Base-by-base conservation (phyloP, 1,140 invertebrate genomes). In the Euborellia annulipes region DNA sequence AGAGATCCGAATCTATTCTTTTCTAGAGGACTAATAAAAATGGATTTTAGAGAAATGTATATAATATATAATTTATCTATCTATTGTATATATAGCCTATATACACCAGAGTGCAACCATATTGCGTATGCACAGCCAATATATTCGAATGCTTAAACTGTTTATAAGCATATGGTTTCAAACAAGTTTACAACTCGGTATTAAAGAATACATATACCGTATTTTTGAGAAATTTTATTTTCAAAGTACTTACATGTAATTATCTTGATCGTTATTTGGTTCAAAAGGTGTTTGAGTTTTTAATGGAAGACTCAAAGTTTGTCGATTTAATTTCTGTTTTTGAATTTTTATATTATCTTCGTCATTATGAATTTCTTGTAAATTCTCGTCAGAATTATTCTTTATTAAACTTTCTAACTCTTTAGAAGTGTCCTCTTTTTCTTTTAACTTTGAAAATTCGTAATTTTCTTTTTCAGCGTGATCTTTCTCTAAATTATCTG, bases 291-390 rank as follows among this genome's bases (percentile, higher is more conserved):
- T 72, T 6, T 82, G 56, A 0, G 79, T 74, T 55, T 84, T 84
- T 11, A 85, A 57, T 1, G 82, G 80, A 36, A 84, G 60, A 47
- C 74, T 78, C 53, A 83, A 65, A 1, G 78, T 72, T 54, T 78
- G 56, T 4, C 63, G 54, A 52, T 63, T 64, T 7, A 47, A 53
- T 46, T 82, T 60, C 67, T 73, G 55, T 41, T 62, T 61, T 46
- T 41, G 2, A 41, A 34, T 9, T n/a, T 9, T n/a, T 34, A 9
- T 34, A 14, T 9, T 9, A 34, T 9, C 9, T 34, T 34, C 14
- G 32, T 9, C 14, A 14, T 9, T 34, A 14, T 9, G 32, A 34
- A 9, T 34, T 34, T 34, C 14, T n/a, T 9, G 9, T 9, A 34
- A 34, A 14, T 9, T 9, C 9, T n/a, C 9, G n/a, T 34, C 14